A percentile compares a stretch with the other conserved stretches of the same genome.
phyloP scores from a whole-genome alignment of 1,140 invertebrate species.

The Drosophila orosa region DNA sequence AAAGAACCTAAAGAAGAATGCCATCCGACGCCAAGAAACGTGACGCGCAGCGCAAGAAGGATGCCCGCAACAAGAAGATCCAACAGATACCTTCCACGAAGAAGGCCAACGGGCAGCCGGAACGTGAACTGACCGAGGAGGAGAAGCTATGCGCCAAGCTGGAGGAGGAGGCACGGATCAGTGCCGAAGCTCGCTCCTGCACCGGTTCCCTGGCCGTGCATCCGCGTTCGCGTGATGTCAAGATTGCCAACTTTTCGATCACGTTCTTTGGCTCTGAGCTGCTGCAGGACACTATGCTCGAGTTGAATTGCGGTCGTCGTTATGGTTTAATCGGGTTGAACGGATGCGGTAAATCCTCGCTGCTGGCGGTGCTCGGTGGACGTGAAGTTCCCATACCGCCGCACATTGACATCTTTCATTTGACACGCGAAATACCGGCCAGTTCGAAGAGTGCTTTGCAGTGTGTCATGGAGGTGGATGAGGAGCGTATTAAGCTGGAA shows the following conservation, averaged over 20 bases:
- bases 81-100: constrained; percentile 83
- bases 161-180: constrained; percentile 94
- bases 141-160: constrained; percentile 94
- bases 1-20: constrained; percentile 53
- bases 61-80: constrained; percentile 91
- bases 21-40: constrained; percentile 92
- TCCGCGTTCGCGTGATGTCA: constrained; percentile 97
- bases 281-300: constrained; percentile 97
- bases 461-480: constrained; percentile 99
- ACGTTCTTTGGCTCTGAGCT: constrained; percentile 99
- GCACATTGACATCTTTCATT: constrained; percentile 98
- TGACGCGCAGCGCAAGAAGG: constrained; percentile 98
- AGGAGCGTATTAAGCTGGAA: constrained; percentile 96
- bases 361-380: constrained; percentile 95
- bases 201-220: constrained; percentile 98
- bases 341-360: constrained; percentile 98
- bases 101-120: constrained; percentile 79
- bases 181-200: constrained; percentile 96
- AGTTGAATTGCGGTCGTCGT: constrained; percentile 97
- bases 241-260: constrained; percentile 98
- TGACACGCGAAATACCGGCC: constrained; percentile 98
- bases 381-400: constrained; percentile 98
- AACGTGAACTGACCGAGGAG: constrained; percentile 86
- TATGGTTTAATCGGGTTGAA: constrained; percentile 98
- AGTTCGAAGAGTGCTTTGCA: constrained; percentile 96